Evolutionary conservation across 64 coral and sea anemone genomes (phyloP), one percentile per base, ranked within the genome.

Genomic region (Montipora efflorescens): DNA sequence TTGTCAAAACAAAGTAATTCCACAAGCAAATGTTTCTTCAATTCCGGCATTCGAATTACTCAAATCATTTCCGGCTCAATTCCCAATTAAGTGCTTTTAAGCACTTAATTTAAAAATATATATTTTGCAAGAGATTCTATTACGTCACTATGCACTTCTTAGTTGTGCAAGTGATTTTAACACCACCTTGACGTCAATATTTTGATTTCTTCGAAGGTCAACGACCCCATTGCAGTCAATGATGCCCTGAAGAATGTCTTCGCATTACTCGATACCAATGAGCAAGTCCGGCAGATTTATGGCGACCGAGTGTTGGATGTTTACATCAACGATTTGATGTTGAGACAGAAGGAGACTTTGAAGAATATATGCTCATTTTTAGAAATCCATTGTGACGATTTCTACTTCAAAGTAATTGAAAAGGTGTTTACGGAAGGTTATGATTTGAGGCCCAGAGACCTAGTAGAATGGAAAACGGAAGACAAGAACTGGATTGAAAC

Each of bases 281-380:
- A 69, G 5, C 13, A 23, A 50, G 19, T 86, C 47, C 45, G 44
- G 7, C 67, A 86, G n/a, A 49, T 10, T 50, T 86, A 86, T 46
- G 82, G 82, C 47, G 5, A 72, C 10, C 36, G 18, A 20, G 82
- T 86, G 5, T 86, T 86, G 66, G 82, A 86, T 10, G 20, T 86
- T 46, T 71, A 3, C 47, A 86, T 7, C 8, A 8, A 86, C 4
- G 18, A 86, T 5, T 9, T 50, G 4, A 72, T 20, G 10, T 23
- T 21, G 18, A 86, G 25, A 49, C 66, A 44, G 71, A 86, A 44
- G 18, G 82, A 86, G 15, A 86, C 82, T 44, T 21, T 86, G 9
- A 13, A 21, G 47, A 69, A 48, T 18, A 86, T 86, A 4, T 86
- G 66, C n/a, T 50, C 7, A 48, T 86, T 86, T 19, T 15, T 86